Base-by-base conservation (phyloP, 2,113 vertebrate species). In the Ameiurus melas region DNA sequence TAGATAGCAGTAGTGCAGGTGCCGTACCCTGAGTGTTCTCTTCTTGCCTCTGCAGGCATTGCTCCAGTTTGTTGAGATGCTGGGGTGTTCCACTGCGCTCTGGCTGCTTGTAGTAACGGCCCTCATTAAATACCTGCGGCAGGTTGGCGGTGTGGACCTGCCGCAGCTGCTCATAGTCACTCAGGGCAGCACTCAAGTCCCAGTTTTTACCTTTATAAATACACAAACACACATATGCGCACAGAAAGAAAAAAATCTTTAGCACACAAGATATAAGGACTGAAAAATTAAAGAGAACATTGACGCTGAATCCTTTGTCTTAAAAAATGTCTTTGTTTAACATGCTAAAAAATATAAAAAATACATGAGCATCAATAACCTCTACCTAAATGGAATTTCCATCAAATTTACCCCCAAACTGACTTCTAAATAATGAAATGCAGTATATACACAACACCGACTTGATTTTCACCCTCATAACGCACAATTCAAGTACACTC, bases 71-170 rank as follows among this genome's bases (percentile, higher is more conserved):
- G 89, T 93, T 96, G 93, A 96, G 94, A 75, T 96, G 96, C 86
- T 96, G 96, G 68, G 96, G 95, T 7, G 95, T 95, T 91, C 95
- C 94, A 85, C 97, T 96, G 68, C 92, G 92, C 84, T 97, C 96
- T 0, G 94, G 95, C 92, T 94, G 96, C 91, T 96, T 97, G 94
- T 93, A 95, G 91, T 96, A 96, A 89, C 96, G 96, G 91, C 98
- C 97, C 95, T 99, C 97, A 0, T 98, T 98, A 95, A 99, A 98
- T 89, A 96, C 98, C 89, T 95, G 97, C 0, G 98, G 98, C 94
- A 99, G 95, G 95, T 97, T 98, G 95, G 96, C 96, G 0, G 98
- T 98, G 94, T 98, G 97, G 91, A 98, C 98, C 95, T 99, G 98
- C 89, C 98, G 95, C 89, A 99, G 97, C 94, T 99, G 97, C 93